Evolutionary conservation across 2,888 invertebrate genomes (phyloP), one percentile per base, ranked within the genome.

Genomic region (Epinotia brunnichana): DNA sequence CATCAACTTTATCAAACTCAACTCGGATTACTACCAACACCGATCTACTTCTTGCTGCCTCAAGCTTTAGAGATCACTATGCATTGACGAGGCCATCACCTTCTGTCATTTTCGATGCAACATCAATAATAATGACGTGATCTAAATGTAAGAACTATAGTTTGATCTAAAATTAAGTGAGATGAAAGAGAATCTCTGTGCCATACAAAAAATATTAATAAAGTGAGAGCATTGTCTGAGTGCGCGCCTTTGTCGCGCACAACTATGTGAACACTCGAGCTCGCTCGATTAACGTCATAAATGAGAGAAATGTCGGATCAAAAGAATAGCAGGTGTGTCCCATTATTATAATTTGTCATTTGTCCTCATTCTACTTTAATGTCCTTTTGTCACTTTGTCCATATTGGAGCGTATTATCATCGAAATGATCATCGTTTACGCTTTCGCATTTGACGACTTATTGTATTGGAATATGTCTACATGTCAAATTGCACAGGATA

Each of bases 261-360:
- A 87, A 90, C 86, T 88, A 86, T 88, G 90, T 90, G 89, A 90
- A 88, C 89, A 88, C 84, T 85, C 83, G 83, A 87, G 86, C 86
- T 87, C 91, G 91, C 88, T 90, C 92, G 87, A 92, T 93, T 92
- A 90, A 87, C 85, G 83, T 91, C 92, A 93, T 92, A 93, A 92
- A 92, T 92, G 92, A 92, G 92, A 91, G 91, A 91, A 91, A 90
- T 92, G 90, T 89, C 84, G 84, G 92, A 92, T 93, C 93, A 91
- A 92, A 92, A 92, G 92, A 89, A 92, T 91, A 91, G 88, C 93
- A 93, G 93, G 93, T 93, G 92, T 91, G 83, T 85, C 85, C 88
- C 89, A 90, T 92, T 93, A 91, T 88, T 86, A 90, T 89, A 90
- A 92, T 92, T 90, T 90, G 91, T 91, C 91, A 92, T 91, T 90